Base-by-base conservation (phyloP, 2,888 invertebrate genomes). In the Fragum fragum region DNA sequence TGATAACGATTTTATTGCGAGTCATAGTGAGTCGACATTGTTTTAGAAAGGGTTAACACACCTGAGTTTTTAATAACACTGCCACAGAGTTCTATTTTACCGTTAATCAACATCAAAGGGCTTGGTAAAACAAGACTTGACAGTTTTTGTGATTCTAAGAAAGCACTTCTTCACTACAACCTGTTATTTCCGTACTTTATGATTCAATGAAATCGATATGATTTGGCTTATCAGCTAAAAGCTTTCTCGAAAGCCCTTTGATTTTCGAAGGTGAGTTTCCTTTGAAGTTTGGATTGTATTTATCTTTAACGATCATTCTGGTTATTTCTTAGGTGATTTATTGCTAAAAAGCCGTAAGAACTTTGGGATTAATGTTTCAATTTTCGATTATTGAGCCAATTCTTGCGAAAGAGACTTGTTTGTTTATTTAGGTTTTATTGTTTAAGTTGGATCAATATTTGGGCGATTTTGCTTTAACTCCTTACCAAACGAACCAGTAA, bases 151-250 rank as follows among this genome's bases (percentile, higher is more conserved):
- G 47, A 47, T 47, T 47, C 47, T 47, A 47, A n/a, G 47, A n/a
- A 47, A 47, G 47, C 47, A 47, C 47, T 47, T 47, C 47, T 47
- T 18, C 7, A 57, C 3, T 9, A 21, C 57, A 26, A 26, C 57
- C 57, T 57, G 57, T 57, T 63, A 63, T 63, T 36, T 21, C 36
- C n/a, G 32, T 36, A 63, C 63, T 63, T 63, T 63, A 63, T 63
- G 63, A 63, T 63, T 63, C 63, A 32, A 63, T 63, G 63, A 63
- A 66, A 66, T 66, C 66, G 66, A 66, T 66, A 21, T 23, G 26
- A 21, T 42, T 23, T 39, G 66, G 66, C 66, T 66, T 66, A 66
- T 66, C 66, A 42, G 66, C 21, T n/a, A 66, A 42, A 32, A 26
- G 66, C 66, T 66, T 66, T 66, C 66, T 42, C 66, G 23, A 21